Evolutionary conservation across 2,888 invertebrate genomes (phyloP).

Genomic region (Belgica antarctica): DNA sequence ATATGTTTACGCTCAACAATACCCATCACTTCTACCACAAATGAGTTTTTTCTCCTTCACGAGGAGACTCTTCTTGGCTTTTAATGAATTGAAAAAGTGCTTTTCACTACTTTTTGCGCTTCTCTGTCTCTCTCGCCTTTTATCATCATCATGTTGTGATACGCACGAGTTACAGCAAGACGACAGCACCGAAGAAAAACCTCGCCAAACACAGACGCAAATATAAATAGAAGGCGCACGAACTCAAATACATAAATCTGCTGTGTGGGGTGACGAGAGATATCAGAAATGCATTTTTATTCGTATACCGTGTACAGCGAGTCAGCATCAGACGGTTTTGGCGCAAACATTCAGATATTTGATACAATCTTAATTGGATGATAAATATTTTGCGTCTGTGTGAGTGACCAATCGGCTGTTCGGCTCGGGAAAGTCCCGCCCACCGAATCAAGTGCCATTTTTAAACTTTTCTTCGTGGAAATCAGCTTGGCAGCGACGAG

Average conservation of each 20-base stretch:
- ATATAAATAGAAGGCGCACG: conserved; percentile 9
- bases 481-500: background rate
- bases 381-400: conserved; percentile 20
- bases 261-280: background rate
- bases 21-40: no score
- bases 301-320: conserved; percentile 4
- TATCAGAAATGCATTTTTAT: conserved; percentile 12
- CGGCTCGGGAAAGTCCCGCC: conserved; percentile 1
- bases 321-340: conserved; percentile 29
- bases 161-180: conserved; percentile 41
- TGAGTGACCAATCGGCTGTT: conserved; percentile 17
- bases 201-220: conserved; percentile 41
- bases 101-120: conserved; percentile 9
- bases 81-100: conserved; percentile 24
- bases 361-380: conserved; percentile 42
- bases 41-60: conserved; percentile 41
- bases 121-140: conserved; percentile 18
- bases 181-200: background rate
- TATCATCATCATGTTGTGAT: conserved; percentile 1
- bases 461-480: conserved; percentile 26
- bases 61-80: conserved; percentile 7
- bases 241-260: background rate
- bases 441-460: conserved; percentile 34
- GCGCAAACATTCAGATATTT: conserved; percentile 29
- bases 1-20: conserved; percentile 39